Evolutionary conservation across 2,888 invertebrate species (phyloP).

Genomic region (Scaptomyza reducta): DNA sequence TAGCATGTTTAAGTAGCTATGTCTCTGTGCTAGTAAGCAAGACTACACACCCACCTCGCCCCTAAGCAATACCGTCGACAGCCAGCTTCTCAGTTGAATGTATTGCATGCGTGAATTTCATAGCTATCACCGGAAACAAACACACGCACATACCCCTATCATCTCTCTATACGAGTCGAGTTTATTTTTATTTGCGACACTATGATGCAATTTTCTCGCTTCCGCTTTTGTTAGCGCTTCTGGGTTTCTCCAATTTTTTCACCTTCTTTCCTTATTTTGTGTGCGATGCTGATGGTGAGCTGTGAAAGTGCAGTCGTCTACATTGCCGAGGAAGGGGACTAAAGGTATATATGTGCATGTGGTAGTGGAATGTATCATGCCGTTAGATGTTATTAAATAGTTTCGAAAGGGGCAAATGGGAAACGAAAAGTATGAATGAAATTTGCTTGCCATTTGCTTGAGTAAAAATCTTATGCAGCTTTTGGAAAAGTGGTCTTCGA

Average conservation of each 20-base stretch:
- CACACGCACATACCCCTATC: conserved; percentile 14
- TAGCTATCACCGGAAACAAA: conserved; percentile 59
- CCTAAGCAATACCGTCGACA: conserved; percentile 3
- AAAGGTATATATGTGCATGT: not conserved
- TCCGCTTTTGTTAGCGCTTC: conserved; percentile 57
- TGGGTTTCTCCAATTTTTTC: conserved; percentile 26
- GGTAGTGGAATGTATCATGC: conserved; percentile 21
- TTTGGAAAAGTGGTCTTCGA: no score
- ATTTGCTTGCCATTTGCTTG: no score
- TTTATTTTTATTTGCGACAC: conserved; percentile 79
- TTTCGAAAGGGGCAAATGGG: conserved; percentile 20
- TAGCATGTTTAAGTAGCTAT: conserved; percentile 75
- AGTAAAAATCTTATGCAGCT: no score
- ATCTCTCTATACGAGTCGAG: conserved; percentile 40
- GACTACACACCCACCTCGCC: not conserved
- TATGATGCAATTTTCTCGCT: conserved; percentile 78
- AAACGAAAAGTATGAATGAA: not conserved
- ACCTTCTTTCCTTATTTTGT: conserved; percentile 16
- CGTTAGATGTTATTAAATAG: conserved; percentile 55
- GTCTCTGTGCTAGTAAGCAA: conserved; percentile 39
- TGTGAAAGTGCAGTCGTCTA: conserved; percentile 68
- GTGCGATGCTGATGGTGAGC: conserved; percentile 51
- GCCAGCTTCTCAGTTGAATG: conserved; percentile 49
- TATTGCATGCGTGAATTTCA: conserved; percentile 75
- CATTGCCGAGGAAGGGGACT: not conserved